Percentiles rank a stretch among this genome's conserved stretches.
These are phyloP conservation scores for Streptopelia turtur DNA, from an alignment of 2,797 vertebrate genomes.

Conservation along the genomic window DNA sequence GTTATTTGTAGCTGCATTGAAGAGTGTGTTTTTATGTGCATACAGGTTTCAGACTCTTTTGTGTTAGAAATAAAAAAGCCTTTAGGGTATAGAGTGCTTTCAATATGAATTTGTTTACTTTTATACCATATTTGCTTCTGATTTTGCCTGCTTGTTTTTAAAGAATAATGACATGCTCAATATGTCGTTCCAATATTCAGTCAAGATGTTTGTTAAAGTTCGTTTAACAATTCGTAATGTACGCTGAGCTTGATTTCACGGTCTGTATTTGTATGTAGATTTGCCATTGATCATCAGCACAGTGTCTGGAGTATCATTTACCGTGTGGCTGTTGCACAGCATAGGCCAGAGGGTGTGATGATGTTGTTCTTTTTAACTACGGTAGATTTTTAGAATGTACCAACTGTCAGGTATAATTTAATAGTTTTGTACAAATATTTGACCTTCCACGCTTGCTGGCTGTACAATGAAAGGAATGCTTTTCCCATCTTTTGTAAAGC, in stretches of 20 bases:
- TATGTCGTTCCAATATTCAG: not conserved
- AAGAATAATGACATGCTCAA: not conserved
- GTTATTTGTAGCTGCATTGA: not conserved
- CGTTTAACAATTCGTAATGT: not conserved
- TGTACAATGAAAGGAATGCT: not conserved
- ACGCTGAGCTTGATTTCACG: not conserved
- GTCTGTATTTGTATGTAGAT: not conserved
- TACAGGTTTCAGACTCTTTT: not conserved
- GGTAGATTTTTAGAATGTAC: not conserved
- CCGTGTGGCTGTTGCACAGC: not conserved
- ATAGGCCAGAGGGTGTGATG: accelerated
- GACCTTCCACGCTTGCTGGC: not conserved
- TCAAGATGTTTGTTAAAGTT: not conserved
- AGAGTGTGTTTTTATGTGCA: not conserved
- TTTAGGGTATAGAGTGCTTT: not conserved
- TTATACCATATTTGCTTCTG: not conserved
- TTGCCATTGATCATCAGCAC: not conserved
- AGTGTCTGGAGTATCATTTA: not conserved
- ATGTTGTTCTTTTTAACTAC: not conserved
- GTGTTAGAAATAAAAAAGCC: not conserved
- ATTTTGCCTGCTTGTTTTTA: not conserved
- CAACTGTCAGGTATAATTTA: not conserved
- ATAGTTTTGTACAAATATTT: not conserved
- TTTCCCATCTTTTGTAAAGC: conserved; percentile 60
- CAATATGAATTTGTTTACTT: not conserved